phyloP scores from a whole-genome alignment of 1,140 invertebrate species.

The Aphaenogaster floridana region DNA sequence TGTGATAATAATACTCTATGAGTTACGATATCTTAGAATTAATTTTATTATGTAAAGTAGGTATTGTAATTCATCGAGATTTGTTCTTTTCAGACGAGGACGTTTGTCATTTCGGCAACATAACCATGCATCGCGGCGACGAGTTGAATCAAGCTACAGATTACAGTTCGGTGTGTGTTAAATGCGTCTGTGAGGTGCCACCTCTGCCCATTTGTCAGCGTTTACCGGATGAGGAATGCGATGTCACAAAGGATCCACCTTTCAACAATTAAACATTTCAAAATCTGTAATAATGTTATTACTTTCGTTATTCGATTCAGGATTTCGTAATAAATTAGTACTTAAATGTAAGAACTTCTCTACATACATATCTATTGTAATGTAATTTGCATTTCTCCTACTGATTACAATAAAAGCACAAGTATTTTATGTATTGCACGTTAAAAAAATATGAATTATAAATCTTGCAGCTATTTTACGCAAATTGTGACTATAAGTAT shows the following conservation, averaged over 20 bases:
- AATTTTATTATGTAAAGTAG: neutral
- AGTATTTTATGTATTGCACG: neutral
- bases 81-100: constrained; percentile 54
- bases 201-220: constrained; percentile 74
- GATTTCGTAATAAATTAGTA: neutral
- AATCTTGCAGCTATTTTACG: neutral
- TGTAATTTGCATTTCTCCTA: neutral
- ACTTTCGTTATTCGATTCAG: neutral
- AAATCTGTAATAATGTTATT: constrained; percentile 39
- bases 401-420: neutral
- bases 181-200: constrained; percentile 81
- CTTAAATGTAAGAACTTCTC: neutral
- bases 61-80: neutral
- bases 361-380: neutral
- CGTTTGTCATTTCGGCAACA: constrained; percentile 76
- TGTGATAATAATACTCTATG: neutral
- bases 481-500: neutral
- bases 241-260: constrained; percentile 12
- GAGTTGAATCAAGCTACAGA: constrained; percentile 72
- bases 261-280: neutral
- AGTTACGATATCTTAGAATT: neutral
- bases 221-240: constrained; percentile 61
- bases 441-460: neutral
- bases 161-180: constrained; percentile 74
- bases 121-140: constrained; percentile 77